Conservation (phyloP, 2,888 invertebrate species). For the Bellardia bayeri region DNA sequence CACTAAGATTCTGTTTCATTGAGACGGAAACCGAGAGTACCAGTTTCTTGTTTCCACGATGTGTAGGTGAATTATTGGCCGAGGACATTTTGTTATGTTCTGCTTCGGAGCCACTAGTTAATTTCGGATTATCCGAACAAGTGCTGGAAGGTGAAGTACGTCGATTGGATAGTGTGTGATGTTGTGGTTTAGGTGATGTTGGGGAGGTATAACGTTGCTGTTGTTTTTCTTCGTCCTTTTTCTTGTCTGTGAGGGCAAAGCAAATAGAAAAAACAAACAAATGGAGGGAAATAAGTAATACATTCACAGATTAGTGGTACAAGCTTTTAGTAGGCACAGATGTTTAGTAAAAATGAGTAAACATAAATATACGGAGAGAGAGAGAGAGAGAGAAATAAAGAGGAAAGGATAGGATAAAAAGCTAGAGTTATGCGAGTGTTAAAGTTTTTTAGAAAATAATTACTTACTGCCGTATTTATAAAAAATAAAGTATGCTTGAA, state of each 20-base stretch:
- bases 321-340: neutral
- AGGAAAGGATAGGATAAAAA: conserved; percentile 3
- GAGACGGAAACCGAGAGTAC: conserved; percentile 80
- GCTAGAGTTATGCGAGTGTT: neutral
- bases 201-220: conserved; percentile 78
- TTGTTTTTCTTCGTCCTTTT: conserved; percentile 80
- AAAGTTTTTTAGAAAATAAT: neutral
- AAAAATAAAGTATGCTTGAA: no score
- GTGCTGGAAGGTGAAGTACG: conserved; percentile 61
- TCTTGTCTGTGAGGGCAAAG: conserved; percentile 78
- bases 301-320: conserved; percentile 40
- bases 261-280: conserved; percentile 49
- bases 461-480: no score
- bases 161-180: conserved; percentile 65
- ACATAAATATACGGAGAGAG: neutral
- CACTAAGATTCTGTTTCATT: conserved; percentile 83
- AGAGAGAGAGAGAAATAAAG: neutral
- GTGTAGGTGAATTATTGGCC: conserved; percentile 56
- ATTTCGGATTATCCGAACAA: conserved; percentile 57
- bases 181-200: conserved; percentile 75
- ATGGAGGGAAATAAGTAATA: conserved; percentile 57
- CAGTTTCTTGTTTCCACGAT: conserved; percentile 74
- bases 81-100: conserved; percentile 63
- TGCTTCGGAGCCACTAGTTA: conserved; percentile 59
- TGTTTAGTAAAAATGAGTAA: neutral